Base-by-base conservation (phyloP, 2,888 invertebrate genomes). In the Actias luna region DNA sequence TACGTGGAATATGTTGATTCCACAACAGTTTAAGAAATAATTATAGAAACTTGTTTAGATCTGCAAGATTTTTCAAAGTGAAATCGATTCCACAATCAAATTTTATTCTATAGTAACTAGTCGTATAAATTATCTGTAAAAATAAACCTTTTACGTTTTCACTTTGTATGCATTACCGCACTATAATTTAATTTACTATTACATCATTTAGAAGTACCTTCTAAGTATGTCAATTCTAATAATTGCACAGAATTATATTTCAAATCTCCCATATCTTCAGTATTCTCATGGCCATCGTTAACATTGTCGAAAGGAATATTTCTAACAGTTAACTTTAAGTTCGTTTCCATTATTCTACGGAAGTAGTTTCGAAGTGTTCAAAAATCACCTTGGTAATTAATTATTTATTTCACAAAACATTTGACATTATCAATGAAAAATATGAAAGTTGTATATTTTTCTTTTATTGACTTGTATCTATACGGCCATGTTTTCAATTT, bases 311-410 rank as follows among this genome's bases (percentile, higher is more conserved):
- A 22, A 18, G 59, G 33, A 57, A 59, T 27, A 59, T 67, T 65
- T 65, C 52, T 18, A 52, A 59, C 18, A 22, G 52, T 59, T 14
- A 63, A 18, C 27, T 58, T 65, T 16, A 63, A 63, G 58, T 60
- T 65, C 42, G 60, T 65, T 58, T 59, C 63, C 65, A 65, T 65
- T 12, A 33, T 58, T 33, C 7, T 5, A 31, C 14, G 14, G 2
- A 65, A 59, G 58, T 58, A 42, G 67, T 64, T 67, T 65, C 61
- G 64, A 58, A 59, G 59, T 61, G 62, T 36, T 42, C 59, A 52
- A 39, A 58, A 25, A 79, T 81, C 81, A 78, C 80, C 80, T 78
- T 71, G 81, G 80, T 80, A 80, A 81, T 80, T 79, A 80, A 71
- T 79, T 80, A 80, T 80, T 80, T 78, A 80, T 70, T 29, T 55